Base-by-base conservation (phyloP, 2,113 vertebrate genomes). In the Acinonyx jubatus region DNA sequence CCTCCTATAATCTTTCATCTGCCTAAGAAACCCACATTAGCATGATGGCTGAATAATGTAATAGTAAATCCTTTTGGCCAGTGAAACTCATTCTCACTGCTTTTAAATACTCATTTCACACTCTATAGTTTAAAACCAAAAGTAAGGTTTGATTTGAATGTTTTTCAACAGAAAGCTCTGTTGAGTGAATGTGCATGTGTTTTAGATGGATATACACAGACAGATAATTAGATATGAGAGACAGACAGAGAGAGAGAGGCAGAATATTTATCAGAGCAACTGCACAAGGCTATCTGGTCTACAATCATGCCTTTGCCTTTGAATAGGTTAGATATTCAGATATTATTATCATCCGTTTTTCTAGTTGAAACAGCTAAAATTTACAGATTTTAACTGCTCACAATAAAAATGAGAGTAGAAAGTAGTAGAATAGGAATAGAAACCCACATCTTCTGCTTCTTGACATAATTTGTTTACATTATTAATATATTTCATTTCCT, bases 71-170 rank as follows among this genome's bases (percentile, higher is more conserved):
- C 74, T 97, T 94, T 29, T 81, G 78, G 87, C 57, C 73, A 94
- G 38, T 23, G 38, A 97, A 61, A 97, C 13, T 68, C n/a, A 48
- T 89, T 79, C 45, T 87, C n/a, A 89, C 16, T 69, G 33, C n/a
- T 97, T 68, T 97, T 33, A 96, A 52, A 83, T 65, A 76, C 74
- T 95, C 76, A 4, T 84, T 98, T 96, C 61, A 96, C 66, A 91
- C 81, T 94, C 29, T 50, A 29, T 7, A 91, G 50, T 36, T 92
- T 94, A 97, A 97, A 97, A 68, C 3, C 41, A 96, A 91, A 78
- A 12, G 61, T 85, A 86, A 68, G 11, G 14, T 91, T 63, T 66
- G 11, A 86, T 89, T 36, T 79, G 23, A 93, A 91, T 16, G 14
- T 33, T 79, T 73, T 90, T 95, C 68, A 69, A 83, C 4, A 89